phyloP scores from a whole-genome alignment of 2,113 vertebrate genomes.

The Sitta europaea region DNA sequence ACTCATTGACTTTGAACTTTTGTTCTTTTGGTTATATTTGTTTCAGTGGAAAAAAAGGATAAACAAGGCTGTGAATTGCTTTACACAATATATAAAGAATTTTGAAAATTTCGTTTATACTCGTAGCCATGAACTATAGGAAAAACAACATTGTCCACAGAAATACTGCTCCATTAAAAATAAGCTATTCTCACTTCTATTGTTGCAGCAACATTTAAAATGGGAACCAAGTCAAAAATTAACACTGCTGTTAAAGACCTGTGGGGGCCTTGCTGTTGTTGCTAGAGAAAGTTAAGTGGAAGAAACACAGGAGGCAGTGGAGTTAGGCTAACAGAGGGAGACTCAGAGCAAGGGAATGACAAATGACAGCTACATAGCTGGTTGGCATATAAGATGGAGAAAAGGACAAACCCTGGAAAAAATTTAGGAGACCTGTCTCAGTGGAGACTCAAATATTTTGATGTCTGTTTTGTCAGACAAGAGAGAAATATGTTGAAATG shows the following conservation, averaged over 20 bases:
- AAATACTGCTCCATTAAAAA: slow-evolving; percentile 1
- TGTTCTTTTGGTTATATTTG: neutral
- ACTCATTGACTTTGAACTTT: slow-evolving; percentile 39
- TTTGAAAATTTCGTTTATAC: neutral
- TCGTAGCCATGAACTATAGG: neutral
- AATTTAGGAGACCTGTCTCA: neutral
- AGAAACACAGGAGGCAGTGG: neutral
- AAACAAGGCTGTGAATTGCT: slow-evolving; percentile 2
- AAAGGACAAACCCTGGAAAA: neutral
- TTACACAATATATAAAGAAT: neutral
- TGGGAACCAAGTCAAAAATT: neutral
- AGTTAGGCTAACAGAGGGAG: neutral
- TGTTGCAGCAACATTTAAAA: neutral
- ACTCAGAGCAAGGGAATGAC: neutral
- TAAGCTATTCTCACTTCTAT: neutral
- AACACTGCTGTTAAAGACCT: neutral
- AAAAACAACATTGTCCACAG: neutral
- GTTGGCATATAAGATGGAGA: neutral
- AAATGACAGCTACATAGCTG: neutral
- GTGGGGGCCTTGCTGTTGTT: neutral
- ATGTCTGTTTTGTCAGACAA: neutral
- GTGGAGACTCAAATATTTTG: neutral
- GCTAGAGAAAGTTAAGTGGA: neutral
- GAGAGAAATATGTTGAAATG: neutral
- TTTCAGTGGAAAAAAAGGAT: neutral